phyloP scores from a whole-genome alignment of 2,113 vertebrate species.

The Lepisosteus osseus region DNA sequence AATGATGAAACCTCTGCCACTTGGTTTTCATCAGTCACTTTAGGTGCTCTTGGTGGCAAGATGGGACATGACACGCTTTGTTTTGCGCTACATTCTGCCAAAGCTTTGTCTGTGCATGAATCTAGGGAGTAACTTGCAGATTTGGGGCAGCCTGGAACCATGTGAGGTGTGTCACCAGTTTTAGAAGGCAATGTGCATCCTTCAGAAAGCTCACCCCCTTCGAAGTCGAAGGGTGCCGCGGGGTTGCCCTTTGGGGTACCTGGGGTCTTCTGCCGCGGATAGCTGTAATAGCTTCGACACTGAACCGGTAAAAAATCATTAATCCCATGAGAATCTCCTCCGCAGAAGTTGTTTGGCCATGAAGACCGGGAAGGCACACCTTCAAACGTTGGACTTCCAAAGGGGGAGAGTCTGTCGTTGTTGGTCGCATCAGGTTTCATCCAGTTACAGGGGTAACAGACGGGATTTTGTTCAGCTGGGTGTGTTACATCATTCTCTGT shows the following conservation, averaged over 20 bases:
- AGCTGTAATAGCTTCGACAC: constrained; percentile 89
- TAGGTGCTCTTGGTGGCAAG: constrained; percentile 84
- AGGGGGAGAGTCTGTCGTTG: constrained; percentile 52
- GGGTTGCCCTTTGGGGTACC: constrained; percentile 80
- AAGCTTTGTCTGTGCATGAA: constrained; percentile 72
- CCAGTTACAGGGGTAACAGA: constrained; percentile 83
- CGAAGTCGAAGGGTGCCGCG: constrained; percentile 76
- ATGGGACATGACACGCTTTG: constrained; percentile 90
- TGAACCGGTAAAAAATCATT: constrained; percentile 75
- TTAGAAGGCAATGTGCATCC: constrained; percentile 40
- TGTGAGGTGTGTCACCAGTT: constrained; percentile 41
- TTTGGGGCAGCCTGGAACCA: constrained; percentile 73
- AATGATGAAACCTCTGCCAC: constrained; percentile 53
- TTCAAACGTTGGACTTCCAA: constrained; percentile 63
- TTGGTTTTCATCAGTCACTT: constrained; percentile 60
- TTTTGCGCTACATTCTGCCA: constrained; percentile 63
- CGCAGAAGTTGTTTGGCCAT: constrained; percentile 87
- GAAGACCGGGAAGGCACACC: constrained; percentile 76
- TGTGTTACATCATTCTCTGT: constrained; percentile 68
- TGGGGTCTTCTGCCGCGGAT: constrained; percentile 86
- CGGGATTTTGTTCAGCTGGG: constrained; percentile 61
- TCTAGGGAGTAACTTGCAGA: constrained; percentile 87
- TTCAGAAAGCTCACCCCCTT: constrained; percentile 50
- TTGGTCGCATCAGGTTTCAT: constrained; percentile 62
- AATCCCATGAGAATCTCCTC: constrained; percentile 65